Evolutionary conservation across 2,888 invertebrate species (phyloP).

Genomic region (Stratiomys singularior): DNA sequence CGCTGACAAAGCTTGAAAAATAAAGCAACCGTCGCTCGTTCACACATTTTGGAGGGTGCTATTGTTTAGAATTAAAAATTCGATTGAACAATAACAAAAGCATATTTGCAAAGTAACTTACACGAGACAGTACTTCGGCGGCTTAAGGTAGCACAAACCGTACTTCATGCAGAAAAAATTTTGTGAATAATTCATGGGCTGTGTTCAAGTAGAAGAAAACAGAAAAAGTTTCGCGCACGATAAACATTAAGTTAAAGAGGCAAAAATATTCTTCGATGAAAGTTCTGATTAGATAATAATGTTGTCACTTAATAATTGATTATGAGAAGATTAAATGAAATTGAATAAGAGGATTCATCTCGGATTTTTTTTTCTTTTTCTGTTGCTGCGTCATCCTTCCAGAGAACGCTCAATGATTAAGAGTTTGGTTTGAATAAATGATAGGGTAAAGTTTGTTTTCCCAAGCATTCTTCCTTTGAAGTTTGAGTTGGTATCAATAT

Average conservation of each 20-base stretch:
- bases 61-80: too few species aligned
- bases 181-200: conserved; percentile 17
- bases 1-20: too few species aligned
- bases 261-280: neutral
- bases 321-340: conserved; percentile 15
- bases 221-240: neutral
- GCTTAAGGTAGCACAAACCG: too few species aligned
- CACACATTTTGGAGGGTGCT: too few species aligned
- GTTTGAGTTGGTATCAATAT: too few species aligned
- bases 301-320: conserved; percentile 24
- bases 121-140: too few species aligned
- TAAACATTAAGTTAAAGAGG: neutral
- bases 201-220: neutral
- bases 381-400: too few species aligned
- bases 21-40: too few species aligned
- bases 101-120: too few species aligned
- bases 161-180: neutral
- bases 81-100: too few species aligned
- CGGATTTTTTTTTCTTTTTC: too few species aligned
- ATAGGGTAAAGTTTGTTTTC: neutral
- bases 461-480: too few species aligned
- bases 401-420: neutral
- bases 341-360: neutral
- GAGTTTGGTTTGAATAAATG: conserved; percentile 2
- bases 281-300: conserved; percentile 26